A percentile compares a stretch with the other conserved stretches of the same genome.
These are phyloP conservation scores for Otolemur crassicaudatus DNA, from an alignment of 2,797 vertebrate species.

Conservation along the genomic window DNA sequence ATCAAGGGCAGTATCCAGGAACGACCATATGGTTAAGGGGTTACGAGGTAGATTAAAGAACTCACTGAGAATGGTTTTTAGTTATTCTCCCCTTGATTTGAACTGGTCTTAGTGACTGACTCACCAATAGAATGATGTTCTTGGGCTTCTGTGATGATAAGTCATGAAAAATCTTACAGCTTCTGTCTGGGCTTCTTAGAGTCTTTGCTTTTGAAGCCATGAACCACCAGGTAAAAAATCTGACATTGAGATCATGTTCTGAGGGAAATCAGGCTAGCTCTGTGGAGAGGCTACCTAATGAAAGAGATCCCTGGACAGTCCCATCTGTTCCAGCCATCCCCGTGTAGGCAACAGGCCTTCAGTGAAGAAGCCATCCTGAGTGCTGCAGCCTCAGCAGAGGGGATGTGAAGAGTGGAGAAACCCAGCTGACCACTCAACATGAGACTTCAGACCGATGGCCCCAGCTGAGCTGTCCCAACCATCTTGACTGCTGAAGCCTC, in stretches of 20 bases:
- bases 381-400: background rate
- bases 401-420: background rate
- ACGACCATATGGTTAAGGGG: background rate
- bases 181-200: background rate
- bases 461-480: background rate
- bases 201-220: background rate
- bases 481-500: background rate
- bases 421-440: background rate
- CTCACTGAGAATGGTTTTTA: background rate
- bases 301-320: background rate
- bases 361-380: background rate
- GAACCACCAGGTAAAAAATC: background rate
- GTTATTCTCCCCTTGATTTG: background rate
- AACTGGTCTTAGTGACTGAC: background rate
- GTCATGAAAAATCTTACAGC: background rate
- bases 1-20: background rate
- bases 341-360: background rate
- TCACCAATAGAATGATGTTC: background rate
- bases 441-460: background rate
- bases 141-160: background rate
- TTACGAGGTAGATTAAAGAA: slow-evolving; percentile 32
- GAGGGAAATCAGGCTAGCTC: background rate
- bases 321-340: background rate
- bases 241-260: background rate
- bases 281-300: background rate